Percentiles rank a stretch among this genome's conserved stretches.
Conservation (phyloP, 2,888 invertebrate species). For the Andricus curvator region DNA sequence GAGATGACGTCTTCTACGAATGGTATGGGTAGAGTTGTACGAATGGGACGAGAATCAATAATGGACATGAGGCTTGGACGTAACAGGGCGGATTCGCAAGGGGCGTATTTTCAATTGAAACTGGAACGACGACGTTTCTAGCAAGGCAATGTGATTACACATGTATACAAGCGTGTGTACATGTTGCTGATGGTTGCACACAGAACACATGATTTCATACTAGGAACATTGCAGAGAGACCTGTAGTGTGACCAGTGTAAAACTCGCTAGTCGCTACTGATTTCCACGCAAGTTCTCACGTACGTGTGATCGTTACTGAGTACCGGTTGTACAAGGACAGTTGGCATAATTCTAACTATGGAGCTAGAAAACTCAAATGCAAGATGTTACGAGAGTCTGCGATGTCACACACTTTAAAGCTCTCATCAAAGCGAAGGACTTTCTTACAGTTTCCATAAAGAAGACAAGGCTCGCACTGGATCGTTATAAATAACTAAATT, state of each 20-base stretch:
- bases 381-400: conserved; percentile 33
- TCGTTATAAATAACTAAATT: conserved; percentile 23
- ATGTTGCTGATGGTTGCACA: not conserved
- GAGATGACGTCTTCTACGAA: conserved; percentile 36
- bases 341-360: conserved; percentile 26
- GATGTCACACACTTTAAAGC: conserved; percentile 36
- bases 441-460: conserved; percentile 21
- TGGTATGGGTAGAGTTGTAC: not conserved
- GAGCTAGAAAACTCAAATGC: conserved; percentile 33
- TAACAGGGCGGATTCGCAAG: conserved; percentile 38
- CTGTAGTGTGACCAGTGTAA: not conserved
- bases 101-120: conserved; percentile 50
- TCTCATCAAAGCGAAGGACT: conserved; percentile 27
- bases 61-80: conserved; percentile 34
- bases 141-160: conserved; percentile 21
- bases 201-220: conserved; percentile 8
- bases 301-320: conserved; percentile 4
- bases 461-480: conserved; percentile 1
- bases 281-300: conserved; percentile 27
- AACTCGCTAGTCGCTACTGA: conserved; percentile 35
- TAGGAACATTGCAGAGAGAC: conserved; percentile 15
- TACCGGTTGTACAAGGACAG: conserved; percentile 37
- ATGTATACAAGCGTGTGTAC: not conserved
- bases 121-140: conserved; percentile 46
- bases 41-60: conserved; percentile 41